phyloP scores from a whole-genome alignment of 30 jellyfish, hydroid and myxozoan genomes.

The Aurelia sp. region DNA sequence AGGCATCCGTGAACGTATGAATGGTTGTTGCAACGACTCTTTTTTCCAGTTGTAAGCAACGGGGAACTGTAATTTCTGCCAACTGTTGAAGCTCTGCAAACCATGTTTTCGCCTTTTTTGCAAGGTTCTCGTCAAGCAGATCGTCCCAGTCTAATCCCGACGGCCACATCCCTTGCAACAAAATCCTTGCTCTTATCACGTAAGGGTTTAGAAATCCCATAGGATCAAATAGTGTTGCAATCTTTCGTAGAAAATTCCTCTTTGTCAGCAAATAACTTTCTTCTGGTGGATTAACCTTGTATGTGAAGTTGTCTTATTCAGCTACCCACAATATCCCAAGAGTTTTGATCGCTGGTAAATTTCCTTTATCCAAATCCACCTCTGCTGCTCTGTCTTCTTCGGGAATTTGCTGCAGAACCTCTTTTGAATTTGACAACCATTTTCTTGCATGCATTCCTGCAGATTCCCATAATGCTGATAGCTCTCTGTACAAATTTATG shows the following conservation, averaged over 20 bases:
- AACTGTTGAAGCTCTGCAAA: conserved; percentile 29
- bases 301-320: conserved; percentile 3
- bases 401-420: neutral
- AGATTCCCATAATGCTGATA: conserved; percentile 13
- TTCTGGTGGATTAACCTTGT: neutral
- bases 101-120: conserved; percentile 10
- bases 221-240: conserved; percentile 48
- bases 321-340: conserved; percentile 1
- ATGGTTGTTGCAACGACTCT: neutral
- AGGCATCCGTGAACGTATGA: conserved; percentile 41
- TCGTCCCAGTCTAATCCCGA: conserved; percentile 41
- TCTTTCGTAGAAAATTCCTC: conserved; percentile 19
- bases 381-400: conserved; percentile 35
- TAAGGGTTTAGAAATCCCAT: conserved; percentile 39
- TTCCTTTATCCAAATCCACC: conserved; percentile 14
- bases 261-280: neutral
- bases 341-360: conserved; percentile 8
- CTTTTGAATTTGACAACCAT: conserved; percentile 35
- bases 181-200: conserved; percentile 12
- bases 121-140: neutral
- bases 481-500: conserved; percentile 25
- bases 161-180: conserved; percentile 26
- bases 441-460: conserved; percentile 59
- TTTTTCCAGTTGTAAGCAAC: conserved; percentile 5
- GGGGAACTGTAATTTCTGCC: conserved; percentile 3